Evolutionary conservation across 2,113 vertebrate species (phyloP), one percentile per base, ranked within the genome.

Genomic region (Telmatochromis brichardi): DNA sequence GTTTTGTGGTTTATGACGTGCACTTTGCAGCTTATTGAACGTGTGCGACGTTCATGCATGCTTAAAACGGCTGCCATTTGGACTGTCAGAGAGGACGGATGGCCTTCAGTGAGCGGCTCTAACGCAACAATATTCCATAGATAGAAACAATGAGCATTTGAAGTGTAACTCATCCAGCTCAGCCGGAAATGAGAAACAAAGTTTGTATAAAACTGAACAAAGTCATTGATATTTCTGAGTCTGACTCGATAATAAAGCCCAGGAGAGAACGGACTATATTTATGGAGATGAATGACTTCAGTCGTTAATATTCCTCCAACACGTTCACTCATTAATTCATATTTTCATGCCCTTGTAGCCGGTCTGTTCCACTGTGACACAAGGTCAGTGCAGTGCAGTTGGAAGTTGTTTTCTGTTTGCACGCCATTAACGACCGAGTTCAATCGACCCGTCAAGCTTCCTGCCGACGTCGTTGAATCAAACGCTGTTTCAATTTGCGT

Each of bases 1-100:
- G 63, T 81, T 91, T 51, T 19, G 47, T 37, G 71, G 60, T 83
- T 81, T 50, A 73, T 47, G 85, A 82, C 33, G 76, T 88, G 85
- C 88, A 83, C 88, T 84, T 91, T 33, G 53, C 86, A 76, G 85
- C 85, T 89, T 86, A 80, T 85, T 80, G 82, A 51, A 81, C 54
- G 54, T 33, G 63, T 86, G 1, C 10, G n/a, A 80, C 1, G 10
- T 15, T 86, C 68, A 2, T 2, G 84, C 11, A 12, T 19, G 78
- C 83, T 81, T 80, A 88, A 89, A 91, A 90, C 88, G 84, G 92
- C 92, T 13, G 83, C 90, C 1, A 12, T 6, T 45, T 3, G 76
- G 40, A 7, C 33, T 60, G 57, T 15, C 63, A 10, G 68, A 33
- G 26, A 47, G 53, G 19, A 33, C 3, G 58, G 14, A 63, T 3